phyloP scores from a whole-genome alignment of 1,140 invertebrate genomes.

The Euwallacea similis region DNA sequence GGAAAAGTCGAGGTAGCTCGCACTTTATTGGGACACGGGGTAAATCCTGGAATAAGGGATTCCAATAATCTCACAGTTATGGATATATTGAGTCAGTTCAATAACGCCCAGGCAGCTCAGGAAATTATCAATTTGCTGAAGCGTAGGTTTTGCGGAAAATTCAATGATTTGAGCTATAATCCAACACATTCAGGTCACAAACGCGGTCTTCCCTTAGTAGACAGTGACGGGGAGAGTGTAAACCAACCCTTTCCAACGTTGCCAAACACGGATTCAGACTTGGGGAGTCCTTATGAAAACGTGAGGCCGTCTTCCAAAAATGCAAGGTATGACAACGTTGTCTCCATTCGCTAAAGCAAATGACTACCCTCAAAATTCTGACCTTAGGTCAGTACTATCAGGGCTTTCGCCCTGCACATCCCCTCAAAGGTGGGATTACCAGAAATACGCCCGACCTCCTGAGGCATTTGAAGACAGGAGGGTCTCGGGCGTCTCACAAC shows the following conservation, averaged over 20 bases:
- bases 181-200: conserved; percentile 42
- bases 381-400: conserved; percentile 46
- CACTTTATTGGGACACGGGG: conserved; percentile 78
- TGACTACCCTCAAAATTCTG: background rate
- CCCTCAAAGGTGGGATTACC: conserved; percentile 63
- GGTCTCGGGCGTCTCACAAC: conserved; percentile 61
- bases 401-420: conserved; percentile 61
- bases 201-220: conserved; percentile 47
- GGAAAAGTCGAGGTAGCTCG: conserved; percentile 91
- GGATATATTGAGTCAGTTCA: conserved; percentile 82
- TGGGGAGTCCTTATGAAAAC: conserved; percentile 69
- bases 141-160: conserved; percentile 62
- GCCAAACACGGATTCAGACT: conserved; percentile 58
- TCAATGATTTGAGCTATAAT: background rate
- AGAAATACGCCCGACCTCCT: conserved; percentile 58
- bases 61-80: conserved; percentile 80
- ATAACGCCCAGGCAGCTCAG: conserved; percentile 81
- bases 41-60: conserved; percentile 79
- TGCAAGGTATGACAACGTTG: conserved; percentile 36
- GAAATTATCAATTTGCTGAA: conserved; percentile 82
- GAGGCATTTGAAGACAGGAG: conserved; percentile 57
- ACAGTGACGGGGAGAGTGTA: conserved; percentile 61
- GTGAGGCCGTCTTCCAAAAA: conserved; percentile 56
- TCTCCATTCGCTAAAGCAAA: background rate
- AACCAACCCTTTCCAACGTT: conserved; percentile 63